These are phyloP conservation scores for Oceanodroma tethys DNA, from an alignment of 2,113 vertebrate genomes.

Conservation along the genomic window DNA sequence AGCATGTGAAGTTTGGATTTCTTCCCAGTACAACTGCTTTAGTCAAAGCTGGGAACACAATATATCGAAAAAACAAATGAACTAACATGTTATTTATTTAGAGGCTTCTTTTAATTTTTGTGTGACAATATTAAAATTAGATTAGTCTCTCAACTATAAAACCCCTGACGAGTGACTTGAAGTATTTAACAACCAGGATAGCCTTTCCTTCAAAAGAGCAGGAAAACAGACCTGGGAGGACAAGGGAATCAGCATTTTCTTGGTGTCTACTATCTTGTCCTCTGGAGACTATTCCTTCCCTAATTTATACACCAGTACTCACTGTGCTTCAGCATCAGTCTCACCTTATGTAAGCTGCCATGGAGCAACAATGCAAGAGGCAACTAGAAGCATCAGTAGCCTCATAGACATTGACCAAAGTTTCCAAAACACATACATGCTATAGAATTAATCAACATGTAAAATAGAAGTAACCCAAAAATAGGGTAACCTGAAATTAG, in stretches of 20 bases:
- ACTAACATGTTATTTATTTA: background rate
- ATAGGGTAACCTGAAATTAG: background rate
- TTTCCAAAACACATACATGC: background rate
- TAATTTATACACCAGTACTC: background rate
- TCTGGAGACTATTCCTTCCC: background rate
- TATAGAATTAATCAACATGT: background rate
- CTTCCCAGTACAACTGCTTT: background rate
- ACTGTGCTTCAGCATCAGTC: background rate
- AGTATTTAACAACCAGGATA: background rate
- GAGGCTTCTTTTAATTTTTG: background rate
- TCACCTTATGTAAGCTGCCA: background rate
- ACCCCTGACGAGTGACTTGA: background rate
- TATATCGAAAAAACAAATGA: background rate
- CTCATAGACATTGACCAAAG: background rate
- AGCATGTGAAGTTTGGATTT: background rate
- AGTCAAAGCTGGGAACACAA: background rate
- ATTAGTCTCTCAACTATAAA: background rate
- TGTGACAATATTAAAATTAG: background rate
- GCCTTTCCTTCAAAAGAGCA: background rate
- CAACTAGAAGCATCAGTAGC: background rate
- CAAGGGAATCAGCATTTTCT: background rate
- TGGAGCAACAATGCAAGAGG: background rate
- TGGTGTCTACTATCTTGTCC: background rate
- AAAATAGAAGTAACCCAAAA: background rate
- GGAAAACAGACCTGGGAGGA: background rate